Evolutionary conservation across 2,113 vertebrate species (phyloP).

Genomic region (Gila orcuttii): DNA sequence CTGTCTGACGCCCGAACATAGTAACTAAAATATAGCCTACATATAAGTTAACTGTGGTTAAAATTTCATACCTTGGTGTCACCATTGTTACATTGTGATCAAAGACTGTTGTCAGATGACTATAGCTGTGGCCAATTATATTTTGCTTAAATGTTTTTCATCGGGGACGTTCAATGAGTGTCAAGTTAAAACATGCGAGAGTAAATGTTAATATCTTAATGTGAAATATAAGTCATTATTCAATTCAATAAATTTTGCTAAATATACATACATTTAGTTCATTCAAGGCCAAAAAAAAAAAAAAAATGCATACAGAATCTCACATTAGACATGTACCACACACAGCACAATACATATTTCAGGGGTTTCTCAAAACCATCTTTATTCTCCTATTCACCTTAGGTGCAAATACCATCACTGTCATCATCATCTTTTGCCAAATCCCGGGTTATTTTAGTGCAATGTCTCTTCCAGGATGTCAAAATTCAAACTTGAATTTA

Average conservation of each 20-base stretch:
- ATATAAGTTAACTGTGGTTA: no score
- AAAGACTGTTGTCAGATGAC: neutral
- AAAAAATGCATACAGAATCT: neutral
- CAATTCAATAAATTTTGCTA: neutral
- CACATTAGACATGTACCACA: neutral
- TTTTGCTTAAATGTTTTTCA: neutral
- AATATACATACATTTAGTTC: neutral
- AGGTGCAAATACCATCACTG: slow-evolving; percentile 63
- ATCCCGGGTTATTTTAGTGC: slow-evolving; percentile 51
- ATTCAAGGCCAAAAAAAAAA: neutral
- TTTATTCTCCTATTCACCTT: slow-evolving; percentile 81
- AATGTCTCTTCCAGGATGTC: slow-evolving; percentile 53
- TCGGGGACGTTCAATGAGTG: neutral
- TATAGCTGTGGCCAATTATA: neutral
- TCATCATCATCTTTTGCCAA: slow-evolving; percentile 35
- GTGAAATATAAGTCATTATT: neutral
- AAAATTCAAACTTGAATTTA: slow-evolving; percentile 43
- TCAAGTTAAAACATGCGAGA: neutral
- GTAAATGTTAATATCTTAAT: neutral
- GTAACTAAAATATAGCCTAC: no score
- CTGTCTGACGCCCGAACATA: no score
- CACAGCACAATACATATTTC: slow-evolving; percentile 10
- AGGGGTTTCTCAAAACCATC: slow-evolving; percentile 73
- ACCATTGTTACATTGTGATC: neutral
- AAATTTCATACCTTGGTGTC: no score